Evolutionary conservation across 2,888 invertebrate species (phyloP).

Genomic region (Chrysolina haemoptera): DNA sequence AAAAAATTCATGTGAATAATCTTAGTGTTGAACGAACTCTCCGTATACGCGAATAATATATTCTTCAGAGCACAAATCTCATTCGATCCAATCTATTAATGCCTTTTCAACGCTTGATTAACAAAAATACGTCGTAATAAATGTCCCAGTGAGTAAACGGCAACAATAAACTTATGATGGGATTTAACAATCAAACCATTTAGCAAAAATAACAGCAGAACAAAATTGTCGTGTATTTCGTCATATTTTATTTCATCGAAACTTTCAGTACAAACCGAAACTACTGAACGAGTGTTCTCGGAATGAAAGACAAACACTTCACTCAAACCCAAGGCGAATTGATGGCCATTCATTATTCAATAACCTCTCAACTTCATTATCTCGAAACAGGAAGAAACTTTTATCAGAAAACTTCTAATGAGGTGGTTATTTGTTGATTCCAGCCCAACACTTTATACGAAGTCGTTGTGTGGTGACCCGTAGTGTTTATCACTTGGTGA

Average conservation of each 20-base stretch:
- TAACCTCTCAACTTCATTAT: slow-evolving; percentile 1
- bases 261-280: neutral
- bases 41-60: too few species aligned
- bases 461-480: slow-evolving; percentile 16
- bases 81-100: too few species aligned
- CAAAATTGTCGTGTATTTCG: neutral
- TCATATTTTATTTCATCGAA: neutral
- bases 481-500: slow-evolving; percentile 43
- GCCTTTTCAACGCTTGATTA: too few species aligned
- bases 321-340: neutral
- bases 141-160: too few species aligned
- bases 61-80: too few species aligned
- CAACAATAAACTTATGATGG: too few species aligned
- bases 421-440: neutral
- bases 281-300: neutral
- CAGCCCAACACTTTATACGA: neutral
- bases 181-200: too few species aligned
- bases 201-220: too few species aligned
- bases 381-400: neutral
- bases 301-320: neutral
- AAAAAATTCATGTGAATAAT: too few species aligned
- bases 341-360: neutral
- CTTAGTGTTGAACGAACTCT: too few species aligned
- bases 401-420: neutral
- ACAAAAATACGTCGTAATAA: too few species aligned